A percentile compares a stretch with the other conserved stretches of the same genome.
Evolutionary conservation across 2,888 invertebrate species (phyloP).

Genomic region (Cecidostiba fungosa): DNA sequence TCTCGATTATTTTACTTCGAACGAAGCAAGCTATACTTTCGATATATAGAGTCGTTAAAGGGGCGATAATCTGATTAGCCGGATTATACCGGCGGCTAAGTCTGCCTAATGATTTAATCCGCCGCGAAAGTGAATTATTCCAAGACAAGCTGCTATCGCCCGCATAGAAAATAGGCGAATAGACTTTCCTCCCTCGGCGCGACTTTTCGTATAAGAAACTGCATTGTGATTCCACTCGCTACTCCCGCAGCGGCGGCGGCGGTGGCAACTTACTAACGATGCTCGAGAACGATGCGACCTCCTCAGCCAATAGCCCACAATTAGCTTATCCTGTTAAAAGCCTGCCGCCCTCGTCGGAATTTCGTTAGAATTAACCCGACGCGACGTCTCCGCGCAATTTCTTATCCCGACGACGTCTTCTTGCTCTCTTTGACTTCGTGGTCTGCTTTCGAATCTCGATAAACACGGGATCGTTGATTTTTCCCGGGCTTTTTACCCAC

Average conservation of each 20-base stretch:
- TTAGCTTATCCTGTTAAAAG: slow-evolving; percentile 80
- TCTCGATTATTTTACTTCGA: not conserved
- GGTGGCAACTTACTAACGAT: slow-evolving; percentile 75
- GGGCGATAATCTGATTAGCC: slow-evolving; percentile 25
- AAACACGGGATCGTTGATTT: slow-evolving; percentile 62
- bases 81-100: slow-evolving; percentile 2
- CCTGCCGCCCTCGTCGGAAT: slow-evolving; percentile 74
- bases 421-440: slow-evolving; percentile 66
- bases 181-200: slow-evolving; percentile 39
- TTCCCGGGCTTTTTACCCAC: slow-evolving; percentile 25
- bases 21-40: not conserved
- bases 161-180: slow-evolving; percentile 72
- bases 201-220: slow-evolving; percentile 67
- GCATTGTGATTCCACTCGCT: slow-evolving; percentile 79
- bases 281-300: slow-evolving; percentile 72
- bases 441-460: slow-evolving; percentile 69
- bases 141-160: slow-evolving; percentile 52
- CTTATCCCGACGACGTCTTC: slow-evolving; percentile 67
- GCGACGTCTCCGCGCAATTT: slow-evolving; percentile 64
- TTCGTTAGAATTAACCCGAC: slow-evolving; percentile 77
- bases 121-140: not conserved
- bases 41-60: not conserved
- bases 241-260: slow-evolving; percentile 59
- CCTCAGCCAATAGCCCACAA: slow-evolving; percentile 80
- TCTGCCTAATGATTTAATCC: slow-evolving; percentile 33